Base-by-base conservation (phyloP, 2,888 invertebrate species). In the Gnatocerus cornutus region DNA sequence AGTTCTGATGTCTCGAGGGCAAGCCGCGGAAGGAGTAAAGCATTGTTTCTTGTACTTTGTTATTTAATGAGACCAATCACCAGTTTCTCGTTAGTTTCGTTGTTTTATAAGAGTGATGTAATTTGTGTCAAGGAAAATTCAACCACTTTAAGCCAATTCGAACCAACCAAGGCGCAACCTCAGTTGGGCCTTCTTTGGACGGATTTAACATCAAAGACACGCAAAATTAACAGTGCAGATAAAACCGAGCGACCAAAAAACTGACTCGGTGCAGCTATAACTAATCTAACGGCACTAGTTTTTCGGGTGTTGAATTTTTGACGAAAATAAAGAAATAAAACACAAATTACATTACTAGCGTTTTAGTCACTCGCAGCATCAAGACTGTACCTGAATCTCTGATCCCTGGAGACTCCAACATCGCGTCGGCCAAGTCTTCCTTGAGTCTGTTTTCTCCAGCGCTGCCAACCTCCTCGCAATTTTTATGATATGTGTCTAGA, bases 371-470 rank as follows among this genome's bases (percentile, higher is more conserved):
- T 33, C 2, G 10, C 1, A 48, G 6, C 16, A 0, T 27, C 29
- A 29, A 29, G n/a, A 33, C n/a, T n/a, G 7, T 77, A 85, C 84
- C 84, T 63, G 77, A 76, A 53, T 84, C 84, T 72, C 79, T 73
- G 30, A 86, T 84, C 8, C 87, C 87, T 5, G 92, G 90, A 13
- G 92, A 91, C 82, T 97, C 97, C 76, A 94, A 89, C 97, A 97
- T 97, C 61, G 97, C 97, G 82, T 97, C 97, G 0, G 97, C 97
- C 61, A 97, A 87, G 84, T 96, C 96, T 83, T 97, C 96, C 75
- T 92, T 89, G 10, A 97, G 87, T 79, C 94, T 92, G 66, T 92
- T 91, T 79, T 96, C 96, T 50, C 93, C 93, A 0, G 89, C 84
- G 7, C 86, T 87, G 6, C 82, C 87, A 10, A 86, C 85, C 69